phyloP scores from a whole-genome alignment of 2,797 vertebrate genomes.

The Morus bassanus region DNA sequence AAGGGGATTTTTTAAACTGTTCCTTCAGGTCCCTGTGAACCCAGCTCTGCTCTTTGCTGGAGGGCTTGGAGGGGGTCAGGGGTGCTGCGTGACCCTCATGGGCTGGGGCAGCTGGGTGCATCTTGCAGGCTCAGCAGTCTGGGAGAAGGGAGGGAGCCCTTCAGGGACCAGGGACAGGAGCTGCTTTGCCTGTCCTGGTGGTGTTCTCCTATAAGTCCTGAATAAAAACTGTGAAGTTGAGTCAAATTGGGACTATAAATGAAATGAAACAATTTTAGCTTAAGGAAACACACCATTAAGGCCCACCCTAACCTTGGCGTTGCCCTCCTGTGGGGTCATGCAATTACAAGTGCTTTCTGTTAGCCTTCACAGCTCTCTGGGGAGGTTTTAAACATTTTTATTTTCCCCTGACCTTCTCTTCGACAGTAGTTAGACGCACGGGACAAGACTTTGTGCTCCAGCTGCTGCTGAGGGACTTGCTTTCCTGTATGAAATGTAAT shows the following conservation, averaged over 20 bases:
- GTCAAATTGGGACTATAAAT: not conserved
- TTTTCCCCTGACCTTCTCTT: not conserved
- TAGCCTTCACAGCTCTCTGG: not conserved
- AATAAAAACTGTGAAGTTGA: not conserved
- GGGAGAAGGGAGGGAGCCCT: not conserved
- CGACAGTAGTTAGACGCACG: not conserved
- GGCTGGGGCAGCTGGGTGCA: accelerated
- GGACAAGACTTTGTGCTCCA: not conserved
- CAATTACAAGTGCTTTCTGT: not conserved
- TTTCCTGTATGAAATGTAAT: not conserved
- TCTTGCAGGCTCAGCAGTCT: not conserved
- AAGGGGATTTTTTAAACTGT: not conserved
- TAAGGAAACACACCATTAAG: not conserved
- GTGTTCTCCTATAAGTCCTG: not conserved
- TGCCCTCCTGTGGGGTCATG: not conserved
- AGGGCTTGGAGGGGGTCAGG: not conserved
- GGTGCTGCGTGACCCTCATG: not conserved
- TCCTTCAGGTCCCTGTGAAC: not conserved
- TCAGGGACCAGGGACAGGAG: accelerated
- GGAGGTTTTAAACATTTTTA: not conserved
- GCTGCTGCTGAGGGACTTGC: not conserved
- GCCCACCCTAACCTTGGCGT: not conserved
- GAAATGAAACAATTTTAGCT: not conserved
- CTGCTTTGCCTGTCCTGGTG: not conserved
- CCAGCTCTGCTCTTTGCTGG: not conserved